Conservation (phyloP, 2,888 invertebrate species). For the Ichneumon xanthorius region DNA sequence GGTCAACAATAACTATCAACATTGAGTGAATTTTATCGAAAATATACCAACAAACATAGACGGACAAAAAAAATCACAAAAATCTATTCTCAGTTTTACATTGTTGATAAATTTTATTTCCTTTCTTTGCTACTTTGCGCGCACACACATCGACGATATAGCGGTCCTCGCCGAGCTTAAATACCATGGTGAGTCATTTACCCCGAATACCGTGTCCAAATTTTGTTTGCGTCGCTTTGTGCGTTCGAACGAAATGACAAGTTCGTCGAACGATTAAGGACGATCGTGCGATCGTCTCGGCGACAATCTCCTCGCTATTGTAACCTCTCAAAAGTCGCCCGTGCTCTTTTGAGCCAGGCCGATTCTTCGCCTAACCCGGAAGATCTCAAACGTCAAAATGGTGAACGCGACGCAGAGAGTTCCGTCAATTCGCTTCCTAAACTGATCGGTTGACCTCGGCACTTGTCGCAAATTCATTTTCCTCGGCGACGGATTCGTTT, state of each 20-base stretch:
- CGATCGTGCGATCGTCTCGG: conserved; percentile 1
- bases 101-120: conserved; percentile 58
- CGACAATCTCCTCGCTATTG: not conserved
- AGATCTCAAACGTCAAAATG: conserved; percentile 78
- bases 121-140: conserved; percentile 32
- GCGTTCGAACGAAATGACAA: not conserved
- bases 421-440: conserved; percentile 44
- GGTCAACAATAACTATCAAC: conserved; percentile 69
- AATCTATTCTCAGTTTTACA: conserved; percentile 36
- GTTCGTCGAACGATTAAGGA: not conserved
- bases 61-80: conserved; percentile 10
- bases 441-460: conserved; percentile 39
- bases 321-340: conserved; percentile 28
- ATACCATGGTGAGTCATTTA: conserved; percentile 76
- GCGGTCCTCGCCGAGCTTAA: conserved; percentile 55
- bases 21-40: not conserved
- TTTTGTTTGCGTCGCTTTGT: not conserved
- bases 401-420: conserved; percentile 69
- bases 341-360: conserved; percentile 58
- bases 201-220: conserved; percentile 7
- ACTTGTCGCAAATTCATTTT: conserved; percentile 18
- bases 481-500: not conserved
- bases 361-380: conserved; percentile 76
- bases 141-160: conserved; percentile 57
- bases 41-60: conserved; percentile 41